A percentile compares a stretch with the other conserved stretches of the same genome.
phyloP scores from a whole-genome alignment of 2,113 vertebrate genomes.

The Hyla sarda region DNA sequence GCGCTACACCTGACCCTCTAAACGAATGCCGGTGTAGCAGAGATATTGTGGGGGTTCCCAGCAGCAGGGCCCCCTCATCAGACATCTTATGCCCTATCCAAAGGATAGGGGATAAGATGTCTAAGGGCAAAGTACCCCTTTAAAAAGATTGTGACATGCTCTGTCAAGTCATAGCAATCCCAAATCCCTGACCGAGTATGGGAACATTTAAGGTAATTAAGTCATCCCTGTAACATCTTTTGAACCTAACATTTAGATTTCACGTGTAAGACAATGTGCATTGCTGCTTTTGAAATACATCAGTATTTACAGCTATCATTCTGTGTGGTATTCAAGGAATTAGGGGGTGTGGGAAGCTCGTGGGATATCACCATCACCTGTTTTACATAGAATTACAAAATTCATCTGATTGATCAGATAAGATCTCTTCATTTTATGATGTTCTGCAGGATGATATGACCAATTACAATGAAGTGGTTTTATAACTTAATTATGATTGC shows the following conservation, averaged over 20 bases:
- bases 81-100: no score
- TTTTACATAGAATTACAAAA: slow-evolving; percentile 12
- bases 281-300: neutral
- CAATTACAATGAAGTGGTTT: slow-evolving; percentile 17
- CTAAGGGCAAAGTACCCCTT: no score
- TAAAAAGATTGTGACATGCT: no score
- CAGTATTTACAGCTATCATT: slow-evolving; percentile 2
- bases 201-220: neutral
- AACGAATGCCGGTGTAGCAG: no score
- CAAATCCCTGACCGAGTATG: neutral
- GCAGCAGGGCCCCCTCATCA: no score
- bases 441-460: neutral
- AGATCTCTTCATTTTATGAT: slow-evolving; percentile 48
- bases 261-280: neutral
- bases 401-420: slow-evolving; percentile 41
- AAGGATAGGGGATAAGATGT: no score
- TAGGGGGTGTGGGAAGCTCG: neutral
- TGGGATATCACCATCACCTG: neutral
- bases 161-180: neutral
- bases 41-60: no score
- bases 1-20: no score
- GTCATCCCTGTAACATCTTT: neutral
- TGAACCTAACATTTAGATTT: neutral
- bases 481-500: slow-evolving; percentile 41
- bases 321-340: neutral